Conservation (phyloP, 2,888 invertebrate species). For the Lasioglossum morio region DNA sequence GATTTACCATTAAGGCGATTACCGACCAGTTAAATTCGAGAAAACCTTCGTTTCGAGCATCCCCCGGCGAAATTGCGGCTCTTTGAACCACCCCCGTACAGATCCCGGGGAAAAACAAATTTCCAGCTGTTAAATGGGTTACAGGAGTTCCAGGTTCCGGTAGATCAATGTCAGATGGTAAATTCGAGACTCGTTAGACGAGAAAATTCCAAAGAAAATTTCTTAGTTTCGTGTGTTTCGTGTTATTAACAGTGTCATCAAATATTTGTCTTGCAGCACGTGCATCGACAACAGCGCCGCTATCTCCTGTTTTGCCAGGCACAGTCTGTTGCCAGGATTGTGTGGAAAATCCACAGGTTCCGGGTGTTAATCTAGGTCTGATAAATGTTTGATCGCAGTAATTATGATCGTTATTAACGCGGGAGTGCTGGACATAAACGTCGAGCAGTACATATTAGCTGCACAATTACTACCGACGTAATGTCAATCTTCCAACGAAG, state of each 20-base stretch:
- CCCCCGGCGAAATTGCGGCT: not conserved
- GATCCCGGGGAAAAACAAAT: not conserved
- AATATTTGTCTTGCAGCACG: not conserved
- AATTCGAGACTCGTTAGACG: not conserved
- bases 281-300: not conserved
- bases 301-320: not conserved
- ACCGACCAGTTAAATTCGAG: not conserved
- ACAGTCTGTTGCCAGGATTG: not conserved
- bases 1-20: slow-evolving; percentile 10
- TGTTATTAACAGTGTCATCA: not conserved
- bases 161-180: not conserved
- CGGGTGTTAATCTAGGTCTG: not conserved
- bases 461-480: slow-evolving; percentile 31
- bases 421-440: slow-evolving; percentile 19
- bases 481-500: slow-evolving; percentile 12
- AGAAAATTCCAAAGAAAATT: not conserved
- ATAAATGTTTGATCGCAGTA: slow-evolving; percentile 21
- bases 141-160: not conserved
- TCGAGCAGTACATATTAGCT: not conserved
- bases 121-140: not conserved
- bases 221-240: not conserved
- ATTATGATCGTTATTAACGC: not conserved
- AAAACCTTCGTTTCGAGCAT: not conserved
- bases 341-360: not conserved
- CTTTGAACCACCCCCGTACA: not conserved